Conservation (phyloP, 2,888 invertebrate genomes). For the Mesochorus sp. region DNA sequence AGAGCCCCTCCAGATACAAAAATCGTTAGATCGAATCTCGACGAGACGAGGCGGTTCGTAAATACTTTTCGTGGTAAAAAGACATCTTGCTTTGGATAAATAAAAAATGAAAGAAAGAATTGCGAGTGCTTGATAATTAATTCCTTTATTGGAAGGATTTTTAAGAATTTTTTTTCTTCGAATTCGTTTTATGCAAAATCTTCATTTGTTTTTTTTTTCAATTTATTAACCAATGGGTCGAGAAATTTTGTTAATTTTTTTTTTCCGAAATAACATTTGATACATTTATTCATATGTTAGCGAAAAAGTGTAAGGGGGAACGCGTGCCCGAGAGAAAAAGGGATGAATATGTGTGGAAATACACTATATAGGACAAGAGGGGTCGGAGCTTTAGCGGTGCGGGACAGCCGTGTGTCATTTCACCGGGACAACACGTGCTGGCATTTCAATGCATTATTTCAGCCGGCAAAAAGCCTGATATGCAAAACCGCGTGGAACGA, state of each 20-base stretch:
- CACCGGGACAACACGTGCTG: constrained; percentile 76
- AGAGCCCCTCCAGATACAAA: background rate
- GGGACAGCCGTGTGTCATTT: constrained; percentile 80
- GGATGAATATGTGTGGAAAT: no score
- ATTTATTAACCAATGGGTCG: background rate
- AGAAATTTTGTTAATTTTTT: background rate
- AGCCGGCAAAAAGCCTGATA: constrained; percentile 79
- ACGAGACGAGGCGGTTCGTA: background rate
- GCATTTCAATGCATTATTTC: constrained; percentile 81
- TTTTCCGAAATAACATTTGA: background rate
- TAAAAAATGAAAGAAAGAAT: background rate
- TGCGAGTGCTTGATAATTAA: background rate
- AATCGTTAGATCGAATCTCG: no score
- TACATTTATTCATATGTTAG: background rate
- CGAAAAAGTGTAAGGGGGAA: constrained; percentile 39
- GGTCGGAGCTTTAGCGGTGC: constrained; percentile 72
- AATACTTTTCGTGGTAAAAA: background rate
- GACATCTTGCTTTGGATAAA: background rate
- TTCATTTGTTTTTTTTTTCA: no score
- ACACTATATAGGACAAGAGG: no score
- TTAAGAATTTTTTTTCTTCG: no score
- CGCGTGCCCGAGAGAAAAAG: constrained; percentile 55
- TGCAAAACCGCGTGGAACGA: constrained; percentile 74
- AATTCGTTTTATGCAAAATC: no score
- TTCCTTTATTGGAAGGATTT: no score